A percentile compares a stretch with the other conserved stretches of the same genome.
Conservation (phyloP, 2,888 invertebrate species). For the Cantharis flavilabris region DNA sequence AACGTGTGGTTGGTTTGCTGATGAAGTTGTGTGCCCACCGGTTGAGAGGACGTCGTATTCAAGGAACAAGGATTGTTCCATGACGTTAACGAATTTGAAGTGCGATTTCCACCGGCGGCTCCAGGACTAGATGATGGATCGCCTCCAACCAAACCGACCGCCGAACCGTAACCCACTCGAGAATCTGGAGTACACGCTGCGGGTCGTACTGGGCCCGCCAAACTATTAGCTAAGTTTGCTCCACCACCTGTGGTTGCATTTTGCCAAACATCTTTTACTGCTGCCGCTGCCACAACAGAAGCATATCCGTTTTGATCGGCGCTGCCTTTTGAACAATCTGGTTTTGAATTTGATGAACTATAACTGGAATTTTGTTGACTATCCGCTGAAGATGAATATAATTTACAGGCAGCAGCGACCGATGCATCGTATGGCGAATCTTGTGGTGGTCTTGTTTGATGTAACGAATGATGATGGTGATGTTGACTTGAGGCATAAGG, state of each 20-base stretch:
- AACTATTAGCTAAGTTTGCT: constrained; percentile 66
- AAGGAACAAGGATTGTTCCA: constrained; percentile 90
- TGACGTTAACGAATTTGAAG: constrained; percentile 66
- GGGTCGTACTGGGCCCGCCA: constrained; percentile 73
- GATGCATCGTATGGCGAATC: constrained; percentile 92
- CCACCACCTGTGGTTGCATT: constrained; percentile 69
- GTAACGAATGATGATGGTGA: constrained; percentile 76
- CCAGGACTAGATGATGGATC: constrained; percentile 78
- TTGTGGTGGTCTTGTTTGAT: constrained; percentile 80
- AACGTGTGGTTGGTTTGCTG: constrained; percentile 93
- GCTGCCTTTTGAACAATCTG: constrained; percentile 75
- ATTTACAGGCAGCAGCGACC: constrained; percentile 82
- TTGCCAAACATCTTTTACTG: constrained; percentile 68
- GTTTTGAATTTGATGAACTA: constrained; percentile 64
- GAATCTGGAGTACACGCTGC: constrained; percentile 91
- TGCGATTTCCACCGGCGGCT: constrained; percentile 60
- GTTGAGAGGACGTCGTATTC: constrained; percentile 79
- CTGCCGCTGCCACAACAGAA: constrained; percentile 70
- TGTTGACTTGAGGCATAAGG: constrained; percentile 76
- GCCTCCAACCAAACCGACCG: constrained; percentile 73
- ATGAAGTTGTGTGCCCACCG: constrained; percentile 81
- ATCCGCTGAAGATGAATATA: constrained; percentile 69
- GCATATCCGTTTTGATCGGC: constrained; percentile 67
- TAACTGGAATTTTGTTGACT: constrained; percentile 64
- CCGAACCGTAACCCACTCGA: constrained; percentile 73